A percentile compares a stretch with the other conserved stretches of the same genome.
phyloP scores from a whole-genome alignment of 2,797 vertebrate species.

The Gymnothorax reevesii region DNA sequence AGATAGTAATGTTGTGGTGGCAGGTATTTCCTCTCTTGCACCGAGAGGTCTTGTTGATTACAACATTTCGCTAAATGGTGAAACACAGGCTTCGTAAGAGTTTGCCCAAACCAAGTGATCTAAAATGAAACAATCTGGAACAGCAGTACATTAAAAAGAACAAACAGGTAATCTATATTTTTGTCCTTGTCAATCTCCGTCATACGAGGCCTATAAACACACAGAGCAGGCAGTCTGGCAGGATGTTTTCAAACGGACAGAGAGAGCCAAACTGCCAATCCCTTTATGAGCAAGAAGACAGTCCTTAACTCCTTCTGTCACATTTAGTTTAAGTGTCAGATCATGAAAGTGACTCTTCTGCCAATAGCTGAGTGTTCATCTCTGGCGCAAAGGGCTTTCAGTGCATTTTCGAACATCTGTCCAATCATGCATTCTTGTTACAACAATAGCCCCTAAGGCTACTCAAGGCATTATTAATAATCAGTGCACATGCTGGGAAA shows the following conservation, averaged over 20 bases:
- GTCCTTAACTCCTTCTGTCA: constrained; percentile 9
- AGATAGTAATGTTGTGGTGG: not conserved
- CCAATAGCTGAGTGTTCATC: not conserved
- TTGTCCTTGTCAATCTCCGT: not conserved
- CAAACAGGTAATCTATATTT: not conserved
- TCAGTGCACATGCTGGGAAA: not conserved
- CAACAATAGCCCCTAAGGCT: not conserved
- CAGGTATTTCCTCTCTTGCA: not conserved
- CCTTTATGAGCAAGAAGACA: not conserved
- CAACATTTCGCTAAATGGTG: not conserved
- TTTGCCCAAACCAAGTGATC: not conserved
- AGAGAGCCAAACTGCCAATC: not conserved
- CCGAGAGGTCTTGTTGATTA: not conserved
- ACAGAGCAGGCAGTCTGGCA: not conserved
- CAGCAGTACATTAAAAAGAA: not conserved
- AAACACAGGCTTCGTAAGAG: not conserved
- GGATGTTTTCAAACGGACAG: constrained; percentile 7
- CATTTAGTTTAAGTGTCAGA: not conserved
- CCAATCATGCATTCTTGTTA: not conserved
- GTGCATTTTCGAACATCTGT: not conserved
- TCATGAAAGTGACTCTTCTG: not conserved
- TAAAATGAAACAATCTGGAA: not conserved
- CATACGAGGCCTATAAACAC: not conserved
- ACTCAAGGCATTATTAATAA: not conserved
- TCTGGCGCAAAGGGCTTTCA: not conserved